Evolutionary conservation across 1,140 invertebrate genomes (phyloP), one percentile per base, ranked within the genome.

Genomic region (Nymphalis io): DNA sequence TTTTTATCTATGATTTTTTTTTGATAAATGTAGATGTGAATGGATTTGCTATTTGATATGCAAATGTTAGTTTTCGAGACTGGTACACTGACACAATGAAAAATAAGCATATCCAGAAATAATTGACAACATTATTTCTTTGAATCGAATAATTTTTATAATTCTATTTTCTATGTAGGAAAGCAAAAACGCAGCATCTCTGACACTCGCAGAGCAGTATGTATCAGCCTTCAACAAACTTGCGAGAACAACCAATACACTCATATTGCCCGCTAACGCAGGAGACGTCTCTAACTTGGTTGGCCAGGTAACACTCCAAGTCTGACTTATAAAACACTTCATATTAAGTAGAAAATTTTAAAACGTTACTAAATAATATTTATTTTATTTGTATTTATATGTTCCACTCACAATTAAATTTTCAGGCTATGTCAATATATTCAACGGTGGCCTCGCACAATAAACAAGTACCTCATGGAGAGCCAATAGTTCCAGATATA

Each of bases 191-290:
- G 98, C 98, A 3, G 98, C 98, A 15, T 95, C 97, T 0, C 92
- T 99, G n/a, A 95, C 94, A 33, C 93, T 99, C 68, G 98, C 98
- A 0, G 98, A 99, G 82, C 97, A 99, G 81, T 99, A 99, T 87
- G 96, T 99, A 44, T 88, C 93, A 27, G 98, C 98, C 13, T 99
- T 99, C 90, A 94, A 97, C 81, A 96, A 98, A 80, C 87, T 99
- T 60, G 98, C 98, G 0, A 96, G 98, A 89, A 95, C 95, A 39
- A 97, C 95, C 76, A 99, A 99, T 88, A 99, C 98, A 0, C 89
- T 99, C 21, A 97, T 99, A 73, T 87, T 99, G 51, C 98, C 99
- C 0, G 94, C 95, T 4, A 98, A 99, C 92, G 95, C 96, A 11
- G 95, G 95, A 10, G 98, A 99, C 92, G 94, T 98, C 1, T 94